These are phyloP conservation scores for Drosophila barbarae DNA, from an alignment of 2,888 invertebrate genomes.

Conservation along the genomic window DNA sequence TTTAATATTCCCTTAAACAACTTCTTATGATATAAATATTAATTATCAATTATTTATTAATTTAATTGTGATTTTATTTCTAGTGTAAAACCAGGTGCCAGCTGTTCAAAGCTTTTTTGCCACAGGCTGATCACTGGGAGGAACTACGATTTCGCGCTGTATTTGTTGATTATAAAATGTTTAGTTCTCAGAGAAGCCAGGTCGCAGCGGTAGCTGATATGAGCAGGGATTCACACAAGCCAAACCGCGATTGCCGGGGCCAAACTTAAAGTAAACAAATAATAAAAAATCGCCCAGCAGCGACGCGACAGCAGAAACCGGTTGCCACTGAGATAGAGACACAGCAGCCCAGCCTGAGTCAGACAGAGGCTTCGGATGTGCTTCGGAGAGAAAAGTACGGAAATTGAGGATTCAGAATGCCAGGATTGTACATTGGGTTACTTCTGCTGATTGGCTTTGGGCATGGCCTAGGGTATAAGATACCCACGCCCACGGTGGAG, in stretches of 20 bases:
- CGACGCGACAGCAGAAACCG: slow-evolving; percentile 16
- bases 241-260: slow-evolving; percentile 15
- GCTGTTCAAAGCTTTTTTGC: slow-evolving; percentile 16
- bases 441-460: slow-evolving; percentile 18
- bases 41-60: too few relatives aligned
- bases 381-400: background rate
- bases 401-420: slow-evolving; percentile 26
- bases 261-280: slow-evolving; percentile 33
- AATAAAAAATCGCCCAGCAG: slow-evolving; percentile 10
- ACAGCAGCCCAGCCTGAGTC: slow-evolving; percentile 25
- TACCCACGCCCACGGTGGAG: slow-evolving; percentile 63
- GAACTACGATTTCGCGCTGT: background rate
- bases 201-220: slow-evolving; percentile 16
- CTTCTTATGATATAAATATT: rapidly evolving
- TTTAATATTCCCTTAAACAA: background rate
- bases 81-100: slow-evolving; percentile 17
- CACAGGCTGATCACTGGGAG: background rate
- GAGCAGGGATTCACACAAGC: slow-evolving; percentile 5
- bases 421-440: slow-evolving; percentile 14
- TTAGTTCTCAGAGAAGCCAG: slow-evolving; percentile 7
- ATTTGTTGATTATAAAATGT: slow-evolving; percentile 5
- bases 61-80: background rate
- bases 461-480: slow-evolving; percentile 47
- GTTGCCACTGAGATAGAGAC: slow-evolving; percentile 26
- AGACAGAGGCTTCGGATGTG: slow-evolving; percentile 29